A percentile compares a stretch with the other conserved stretches of the same genome.
Conservation (phyloP, 2,113 vertebrate genomes). For the Gallinago jamesoni region DNA sequence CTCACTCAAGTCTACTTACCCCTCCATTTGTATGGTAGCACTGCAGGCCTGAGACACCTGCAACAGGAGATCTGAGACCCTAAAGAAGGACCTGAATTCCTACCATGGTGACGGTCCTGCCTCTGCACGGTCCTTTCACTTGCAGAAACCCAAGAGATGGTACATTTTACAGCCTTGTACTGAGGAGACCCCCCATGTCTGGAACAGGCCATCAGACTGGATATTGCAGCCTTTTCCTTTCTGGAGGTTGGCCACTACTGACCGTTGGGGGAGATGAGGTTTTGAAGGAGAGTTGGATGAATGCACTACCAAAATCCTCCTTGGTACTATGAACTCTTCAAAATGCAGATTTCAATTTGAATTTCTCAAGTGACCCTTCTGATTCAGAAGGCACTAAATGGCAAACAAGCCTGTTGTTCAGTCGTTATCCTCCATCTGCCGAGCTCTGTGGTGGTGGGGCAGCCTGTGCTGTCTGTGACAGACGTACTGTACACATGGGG, state of each 20-base stretch:
- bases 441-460: background rate
- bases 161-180: background rate
- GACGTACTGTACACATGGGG: accelerated
- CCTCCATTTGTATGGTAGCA: background rate
- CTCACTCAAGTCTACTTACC: background rate
- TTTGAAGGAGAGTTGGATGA: background rate
- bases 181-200: background rate
- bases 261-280: background rate
- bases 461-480: background rate
- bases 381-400: background rate
- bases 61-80: background rate
- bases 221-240: background rate
- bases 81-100: background rate
- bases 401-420: background rate
- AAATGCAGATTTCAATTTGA: background rate
- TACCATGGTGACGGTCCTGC: background rate
- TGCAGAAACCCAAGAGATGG: background rate
- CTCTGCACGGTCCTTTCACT: background rate
- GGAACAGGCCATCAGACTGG: background rate
- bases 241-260: background rate
- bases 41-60: background rate
- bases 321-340: background rate
- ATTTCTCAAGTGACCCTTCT: background rate
- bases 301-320: background rate
- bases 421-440: background rate